phyloP scores from a whole-genome alignment of 2,888 invertebrate genomes.

The Stegophylla sp. region DNA sequence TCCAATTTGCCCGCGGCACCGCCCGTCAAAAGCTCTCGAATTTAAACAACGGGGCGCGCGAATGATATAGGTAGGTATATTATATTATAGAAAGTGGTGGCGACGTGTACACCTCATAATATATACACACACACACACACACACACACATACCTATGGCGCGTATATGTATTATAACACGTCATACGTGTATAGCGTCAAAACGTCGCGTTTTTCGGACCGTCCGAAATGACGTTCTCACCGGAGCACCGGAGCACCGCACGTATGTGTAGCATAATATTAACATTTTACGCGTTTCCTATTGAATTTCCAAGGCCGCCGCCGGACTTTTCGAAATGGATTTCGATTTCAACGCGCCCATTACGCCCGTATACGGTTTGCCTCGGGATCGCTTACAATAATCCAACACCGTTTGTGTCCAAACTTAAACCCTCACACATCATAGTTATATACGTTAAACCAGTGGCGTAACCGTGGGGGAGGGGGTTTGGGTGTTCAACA shows the following conservation, averaged over 20 bases:
- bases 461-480: too few species aligned
- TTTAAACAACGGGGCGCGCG: conserved; percentile 15
- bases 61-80: too few species aligned
- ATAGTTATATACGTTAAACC: too few species aligned
- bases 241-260: too few species aligned
- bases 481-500: too few species aligned
- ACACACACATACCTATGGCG: neutral
- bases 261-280: neutral
- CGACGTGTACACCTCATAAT: neutral
- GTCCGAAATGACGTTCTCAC: neutral
- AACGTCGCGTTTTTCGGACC: neutral
- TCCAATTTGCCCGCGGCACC: conserved; percentile 7
- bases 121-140: too few species aligned
- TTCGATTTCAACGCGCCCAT: neutral
- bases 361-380: neutral
- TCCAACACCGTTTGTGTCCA: neutral
- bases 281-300: conserved; percentile 30
- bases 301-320: conserved; percentile 4
- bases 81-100: conserved; percentile 10
- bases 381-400: neutral
- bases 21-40: conserved; percentile 20
- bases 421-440: neutral
- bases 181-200: neutral
- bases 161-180: neutral
- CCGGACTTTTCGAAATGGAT: conserved; percentile 10